Percentiles rank a stretch among this genome's conserved stretches.
Evolutionary conservation across 1,140 invertebrate species (phyloP).

Genomic region (Copidosoma floridanum): DNA sequence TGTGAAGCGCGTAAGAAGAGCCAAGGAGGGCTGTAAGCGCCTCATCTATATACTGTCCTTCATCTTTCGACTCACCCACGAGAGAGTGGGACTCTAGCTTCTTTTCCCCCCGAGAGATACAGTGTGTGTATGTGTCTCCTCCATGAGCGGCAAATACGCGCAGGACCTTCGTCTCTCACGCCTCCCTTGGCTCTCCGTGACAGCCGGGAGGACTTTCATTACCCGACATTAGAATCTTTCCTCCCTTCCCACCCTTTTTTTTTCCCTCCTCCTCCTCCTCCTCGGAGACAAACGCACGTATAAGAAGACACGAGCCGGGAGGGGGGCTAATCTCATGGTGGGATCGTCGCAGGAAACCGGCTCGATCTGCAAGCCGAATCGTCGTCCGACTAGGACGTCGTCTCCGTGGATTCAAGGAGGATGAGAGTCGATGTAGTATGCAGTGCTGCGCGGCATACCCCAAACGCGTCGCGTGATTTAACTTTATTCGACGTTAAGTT

Average conservation of each 20-base stretch:
- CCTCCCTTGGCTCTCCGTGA: too few relatives aligned
- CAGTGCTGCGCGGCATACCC: constrained; percentile 6
- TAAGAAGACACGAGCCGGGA: neutral
- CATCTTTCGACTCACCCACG: too few relatives aligned
- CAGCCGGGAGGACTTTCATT: constrained; percentile 6
- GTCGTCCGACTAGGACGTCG: neutral
- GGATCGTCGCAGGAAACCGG: constrained; percentile 17
- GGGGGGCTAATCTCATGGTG: constrained; percentile 7
- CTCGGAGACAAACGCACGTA: neutral
- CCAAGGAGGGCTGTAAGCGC: too few relatives aligned
- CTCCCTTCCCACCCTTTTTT: neutral
- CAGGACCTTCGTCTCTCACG: neutral
- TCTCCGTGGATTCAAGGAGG: neutral
- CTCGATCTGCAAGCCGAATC: neutral
- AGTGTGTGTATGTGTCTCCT: too few relatives aligned
- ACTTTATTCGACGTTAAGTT: constrained; percentile 26
- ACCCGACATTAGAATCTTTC: constrained; percentile 1
- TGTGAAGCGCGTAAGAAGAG: too few relatives aligned
- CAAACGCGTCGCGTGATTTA: constrained; percentile 19
- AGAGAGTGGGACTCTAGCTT: too few relatives aligned
- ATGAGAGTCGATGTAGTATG: too few relatives aligned
- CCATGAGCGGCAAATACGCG: neutral
- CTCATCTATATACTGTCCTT: neutral
- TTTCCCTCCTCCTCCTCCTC: neutral
- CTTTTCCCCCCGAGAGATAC: too few relatives aligned